Evolutionary conservation across 2,888 invertebrate genomes (phyloP).

Genomic region (Bhutanitis thaidina): DNA sequence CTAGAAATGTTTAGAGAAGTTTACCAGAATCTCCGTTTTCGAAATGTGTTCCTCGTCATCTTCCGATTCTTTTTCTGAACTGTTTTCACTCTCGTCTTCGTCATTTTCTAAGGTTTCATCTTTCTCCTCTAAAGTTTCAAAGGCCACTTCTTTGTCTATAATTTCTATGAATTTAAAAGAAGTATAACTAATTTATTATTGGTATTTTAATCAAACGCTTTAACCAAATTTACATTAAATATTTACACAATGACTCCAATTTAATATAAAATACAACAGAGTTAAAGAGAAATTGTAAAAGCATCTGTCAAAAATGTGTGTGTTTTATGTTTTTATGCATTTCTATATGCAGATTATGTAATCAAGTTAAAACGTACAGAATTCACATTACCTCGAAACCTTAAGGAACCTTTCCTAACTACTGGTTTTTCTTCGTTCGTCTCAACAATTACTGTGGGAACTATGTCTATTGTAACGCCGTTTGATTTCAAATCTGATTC

Average conservation of each 20-base stretch:
- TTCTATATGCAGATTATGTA: no score
- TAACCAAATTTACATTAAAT: no score
- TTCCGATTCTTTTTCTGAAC: slow-evolving; percentile 37
- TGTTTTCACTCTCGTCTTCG: slow-evolving; percentile 33
- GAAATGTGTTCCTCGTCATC: slow-evolving; percentile 34
- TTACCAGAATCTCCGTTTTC: slow-evolving; percentile 27
- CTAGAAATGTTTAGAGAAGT: no score
- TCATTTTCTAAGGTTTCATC: slow-evolving; percentile 57
- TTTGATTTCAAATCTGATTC: slow-evolving; percentile 57
- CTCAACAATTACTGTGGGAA: slow-evolving; percentile 56
- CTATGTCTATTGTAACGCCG: slow-evolving; percentile 52
- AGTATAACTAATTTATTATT: no score
- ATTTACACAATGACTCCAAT: no score
- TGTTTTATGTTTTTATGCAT: no score
- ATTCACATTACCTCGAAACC: slow-evolving; percentile 77
- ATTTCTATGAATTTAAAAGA: slow-evolving; percentile 4
- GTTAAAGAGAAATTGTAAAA: no score
- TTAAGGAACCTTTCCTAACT: slow-evolving; percentile 67
- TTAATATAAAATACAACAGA: no score
- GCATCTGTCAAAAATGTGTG: no score
- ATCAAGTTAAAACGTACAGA: no score
- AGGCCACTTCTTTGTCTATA: slow-evolving; percentile 47
- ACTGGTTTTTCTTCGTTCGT: slow-evolving; percentile 54
- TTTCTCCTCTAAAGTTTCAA: slow-evolving; percentile 79
- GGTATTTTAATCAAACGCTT: no score